Percentiles rank a stretch among this genome's conserved stretches.
phyloP scores from a whole-genome alignment of 23 tunicate genomes.

The Trididemnum nubilum region DNA sequence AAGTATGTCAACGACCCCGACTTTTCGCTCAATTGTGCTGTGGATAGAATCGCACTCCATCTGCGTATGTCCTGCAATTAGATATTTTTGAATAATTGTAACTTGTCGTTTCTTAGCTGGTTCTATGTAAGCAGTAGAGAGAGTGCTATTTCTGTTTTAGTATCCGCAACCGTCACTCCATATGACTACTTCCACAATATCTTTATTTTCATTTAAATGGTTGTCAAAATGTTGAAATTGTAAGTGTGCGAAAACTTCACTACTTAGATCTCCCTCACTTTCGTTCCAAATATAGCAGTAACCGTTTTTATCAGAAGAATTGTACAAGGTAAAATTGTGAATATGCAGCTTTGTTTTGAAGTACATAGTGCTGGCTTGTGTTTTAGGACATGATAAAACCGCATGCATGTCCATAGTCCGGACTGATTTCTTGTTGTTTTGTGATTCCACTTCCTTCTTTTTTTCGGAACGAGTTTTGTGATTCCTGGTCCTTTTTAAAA shows the following conservation, averaged over 20 bases:
- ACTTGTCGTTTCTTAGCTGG: neutral
- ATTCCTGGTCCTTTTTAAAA: too few species aligned
- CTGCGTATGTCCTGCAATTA: conserved; percentile 6
- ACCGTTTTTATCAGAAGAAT: too few species aligned
- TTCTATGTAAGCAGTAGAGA: neutral
- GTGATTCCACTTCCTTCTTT: too few species aligned
- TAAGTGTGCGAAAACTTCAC: too few species aligned
- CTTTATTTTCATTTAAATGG: too few species aligned
- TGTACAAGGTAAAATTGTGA: neutral
- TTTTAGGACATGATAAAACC: neutral
- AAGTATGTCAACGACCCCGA: neutral
- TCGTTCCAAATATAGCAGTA: too few species aligned
- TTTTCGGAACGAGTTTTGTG: too few species aligned
- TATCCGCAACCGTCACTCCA: too few species aligned
- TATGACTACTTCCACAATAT: too few species aligned
- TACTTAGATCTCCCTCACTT: too few species aligned
- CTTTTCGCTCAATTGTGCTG: neutral
- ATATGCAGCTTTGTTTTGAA: neutral
- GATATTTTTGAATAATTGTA: neutral
- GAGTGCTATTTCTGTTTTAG: conserved; percentile 4
- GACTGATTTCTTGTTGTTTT: too few species aligned
- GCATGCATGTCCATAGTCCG: neutral
- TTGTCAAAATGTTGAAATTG: too few species aligned
- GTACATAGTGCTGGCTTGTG: neutral
- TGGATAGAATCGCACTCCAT: conserved; percentile 9